Percentiles rank a stretch among this genome's conserved stretches.
Conservation (phyloP, 1,140 invertebrate species). For the Drosophila nikananu region DNA sequence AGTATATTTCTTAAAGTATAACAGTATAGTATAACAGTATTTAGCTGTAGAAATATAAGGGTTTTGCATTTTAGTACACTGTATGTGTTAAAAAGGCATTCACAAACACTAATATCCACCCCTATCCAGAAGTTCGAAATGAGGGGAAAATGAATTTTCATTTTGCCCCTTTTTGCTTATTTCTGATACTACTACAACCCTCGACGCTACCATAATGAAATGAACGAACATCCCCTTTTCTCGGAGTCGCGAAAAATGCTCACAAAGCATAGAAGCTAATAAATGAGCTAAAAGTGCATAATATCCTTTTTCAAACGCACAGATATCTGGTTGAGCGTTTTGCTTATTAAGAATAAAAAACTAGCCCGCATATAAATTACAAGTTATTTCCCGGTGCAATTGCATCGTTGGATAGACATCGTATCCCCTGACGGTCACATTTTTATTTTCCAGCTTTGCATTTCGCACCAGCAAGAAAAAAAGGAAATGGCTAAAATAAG, state of each 20-base stretch:
- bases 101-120: neutral
- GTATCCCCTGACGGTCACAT: constrained; percentile 68
- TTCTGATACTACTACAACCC: neutral
- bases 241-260: neutral
- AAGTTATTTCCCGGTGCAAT: constrained; percentile 69
- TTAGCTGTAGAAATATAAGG: neutral
- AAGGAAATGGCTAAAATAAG: constrained; percentile 28
- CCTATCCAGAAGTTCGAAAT: neutral
- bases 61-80: neutral
- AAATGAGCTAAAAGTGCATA: constrained; percentile 20
- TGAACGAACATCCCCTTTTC: neutral
- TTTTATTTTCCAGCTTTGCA: constrained; percentile 42
- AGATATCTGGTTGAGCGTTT: constrained; percentile 7
- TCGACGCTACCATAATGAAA: neutral
- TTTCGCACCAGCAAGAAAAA: constrained; percentile 44
- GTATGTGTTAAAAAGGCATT: neutral
- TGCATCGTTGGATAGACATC: constrained; percentile 34
- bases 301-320: constrained; percentile 12
- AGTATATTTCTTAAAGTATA: neutral
- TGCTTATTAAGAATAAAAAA: constrained; percentile 14
- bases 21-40: neutral
- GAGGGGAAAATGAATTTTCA: neutral
- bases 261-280: constrained; percentile 12
- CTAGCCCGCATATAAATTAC: constrained; percentile 73
- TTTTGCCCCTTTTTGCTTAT: neutral